Evolutionary conservation across 2,888 invertebrate genomes (phyloP).

Genomic region (Lasioglossum zephyrum): DNA sequence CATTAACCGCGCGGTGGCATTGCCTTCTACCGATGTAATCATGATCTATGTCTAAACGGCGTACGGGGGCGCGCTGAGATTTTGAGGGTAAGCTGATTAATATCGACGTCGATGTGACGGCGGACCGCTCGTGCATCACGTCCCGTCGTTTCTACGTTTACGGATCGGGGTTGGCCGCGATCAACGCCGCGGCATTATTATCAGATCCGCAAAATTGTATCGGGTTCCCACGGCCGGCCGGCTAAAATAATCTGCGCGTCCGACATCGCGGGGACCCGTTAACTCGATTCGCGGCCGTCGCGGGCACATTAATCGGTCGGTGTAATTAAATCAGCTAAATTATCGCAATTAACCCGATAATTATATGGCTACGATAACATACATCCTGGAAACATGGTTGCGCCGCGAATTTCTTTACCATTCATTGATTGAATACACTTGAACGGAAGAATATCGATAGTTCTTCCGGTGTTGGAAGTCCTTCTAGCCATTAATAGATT

Average conservation of each 20-base stretch:
- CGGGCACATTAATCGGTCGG: constrained; percentile 35
- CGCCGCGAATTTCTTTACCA: constrained; percentile 40
- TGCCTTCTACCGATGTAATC: constrained; percentile 51
- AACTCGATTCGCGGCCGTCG: constrained; percentile 20
- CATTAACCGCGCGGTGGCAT: constrained; percentile 52
- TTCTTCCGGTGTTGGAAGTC: constrained; percentile 12
- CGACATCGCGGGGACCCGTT: constrained; percentile 31
- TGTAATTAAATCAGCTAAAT: constrained; percentile 55
- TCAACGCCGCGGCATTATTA: constrained; percentile 26
- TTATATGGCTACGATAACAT: constrained; percentile 39
- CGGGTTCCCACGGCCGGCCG: not conserved
- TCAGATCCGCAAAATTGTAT: constrained; percentile 37
- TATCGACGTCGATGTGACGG: constrained; percentile 53
- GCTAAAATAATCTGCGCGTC: constrained; percentile 32
- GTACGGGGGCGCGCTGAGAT: constrained; percentile 37
- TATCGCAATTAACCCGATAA: constrained; percentile 49
- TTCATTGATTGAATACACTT: constrained; percentile 29
- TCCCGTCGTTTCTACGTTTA: constrained; percentile 14
- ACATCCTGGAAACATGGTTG: constrained; percentile 27
- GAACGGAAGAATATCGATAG: constrained; percentile 14
- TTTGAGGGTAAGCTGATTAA: constrained; percentile 56
- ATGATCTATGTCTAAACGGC: constrained; percentile 55
- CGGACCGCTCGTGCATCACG: constrained; percentile 14
- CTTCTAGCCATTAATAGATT: too few species aligned
- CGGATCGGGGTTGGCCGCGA: constrained; percentile 31